Evolutionary conservation across 2,797 vertebrate species (phyloP).

Genomic region (Rhynchonycteris naso): DNA sequence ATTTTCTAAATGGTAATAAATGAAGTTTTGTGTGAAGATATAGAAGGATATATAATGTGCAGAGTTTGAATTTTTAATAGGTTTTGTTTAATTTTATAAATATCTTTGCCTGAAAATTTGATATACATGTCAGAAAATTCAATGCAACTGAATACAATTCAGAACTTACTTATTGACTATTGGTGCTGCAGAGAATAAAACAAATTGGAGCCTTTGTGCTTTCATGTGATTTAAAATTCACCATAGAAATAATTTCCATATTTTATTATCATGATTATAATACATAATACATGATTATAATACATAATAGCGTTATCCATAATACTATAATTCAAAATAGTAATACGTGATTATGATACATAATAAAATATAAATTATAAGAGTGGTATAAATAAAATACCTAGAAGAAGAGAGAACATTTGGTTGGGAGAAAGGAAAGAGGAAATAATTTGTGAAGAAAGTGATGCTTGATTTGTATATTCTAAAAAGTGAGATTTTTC

Average conservation of each 20-base stretch:
- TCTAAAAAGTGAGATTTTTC: not conserved
- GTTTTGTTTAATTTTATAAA: constrained; percentile 29
- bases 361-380: not conserved
- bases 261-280: not conserved
- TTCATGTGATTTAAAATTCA: constrained; percentile 19
- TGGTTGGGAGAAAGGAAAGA: not conserved
- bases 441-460: not conserved
- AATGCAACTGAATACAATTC: not conserved
- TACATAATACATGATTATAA: not conserved
- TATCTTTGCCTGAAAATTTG: constrained; percentile 31
- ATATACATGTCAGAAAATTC: not conserved
- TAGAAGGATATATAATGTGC: not conserved
- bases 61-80: not conserved
- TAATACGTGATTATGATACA: not conserved
- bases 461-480: not conserved
- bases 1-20: constrained; percentile 32
- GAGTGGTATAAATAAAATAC: not conserved
- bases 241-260: not conserved
- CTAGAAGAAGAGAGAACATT: not conserved
- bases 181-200: not conserved
- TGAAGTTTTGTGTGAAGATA: not conserved
- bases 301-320: not conserved
- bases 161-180: constrained; percentile 38
- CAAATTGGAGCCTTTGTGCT: not conserved
- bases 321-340: not conserved